Conservation (phyloP, 2,797 vertebrate genomes). For the Pangasius sanitwongsei region DNA sequence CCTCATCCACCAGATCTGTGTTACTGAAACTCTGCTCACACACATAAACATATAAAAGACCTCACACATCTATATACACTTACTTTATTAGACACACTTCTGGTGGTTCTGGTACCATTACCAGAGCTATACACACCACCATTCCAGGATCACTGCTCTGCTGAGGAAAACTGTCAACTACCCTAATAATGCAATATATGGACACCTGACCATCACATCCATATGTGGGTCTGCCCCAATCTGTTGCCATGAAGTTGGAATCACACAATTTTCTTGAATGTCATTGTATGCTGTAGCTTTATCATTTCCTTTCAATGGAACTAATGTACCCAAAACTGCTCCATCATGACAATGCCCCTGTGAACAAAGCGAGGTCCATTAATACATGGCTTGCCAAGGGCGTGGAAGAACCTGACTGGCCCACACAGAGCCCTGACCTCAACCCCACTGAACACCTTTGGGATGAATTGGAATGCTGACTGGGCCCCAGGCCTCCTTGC, state of each 20-base stretch:
- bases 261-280: background rate
- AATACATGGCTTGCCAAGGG: background rate
- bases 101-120: background rate
- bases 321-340: background rate
- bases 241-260: background rate
- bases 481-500: background rate
- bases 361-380: background rate
- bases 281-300: background rate
- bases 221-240: background rate
- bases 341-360: background rate
- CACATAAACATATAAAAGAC: slow-evolving; percentile 12
- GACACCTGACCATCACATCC: background rate
- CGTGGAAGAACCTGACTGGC: background rate
- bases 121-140: too few relatives aligned
- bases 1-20: slow-evolving; percentile 80
- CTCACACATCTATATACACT: background rate
- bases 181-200: background rate
- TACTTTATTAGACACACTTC: background rate
- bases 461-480: background rate
- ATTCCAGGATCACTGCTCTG: background rate
- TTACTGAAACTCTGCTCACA: slow-evolving; percentile 81
- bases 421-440: background rate
- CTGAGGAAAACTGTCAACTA: background rate
- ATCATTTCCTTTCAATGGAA: background rate
- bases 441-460: background rate